Conservation (phyloP, 2,113 vertebrate species). For the Labrus mixtus region DNA sequence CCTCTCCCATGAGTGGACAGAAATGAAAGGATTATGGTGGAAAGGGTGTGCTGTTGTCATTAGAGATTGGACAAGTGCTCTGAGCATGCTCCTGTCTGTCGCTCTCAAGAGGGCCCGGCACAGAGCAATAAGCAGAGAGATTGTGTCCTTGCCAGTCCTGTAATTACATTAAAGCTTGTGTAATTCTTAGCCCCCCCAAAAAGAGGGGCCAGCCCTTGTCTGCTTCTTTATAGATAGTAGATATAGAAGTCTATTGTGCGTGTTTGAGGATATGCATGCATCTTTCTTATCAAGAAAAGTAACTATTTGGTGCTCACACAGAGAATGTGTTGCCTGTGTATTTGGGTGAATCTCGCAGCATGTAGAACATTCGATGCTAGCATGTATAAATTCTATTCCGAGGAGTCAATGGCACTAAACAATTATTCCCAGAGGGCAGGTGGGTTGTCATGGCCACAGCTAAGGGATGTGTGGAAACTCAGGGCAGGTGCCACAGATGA, state of each 20-base stretch:
- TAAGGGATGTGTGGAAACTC: conserved; percentile 51
- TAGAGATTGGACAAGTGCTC: conserved; percentile 79
- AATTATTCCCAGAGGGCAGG: conserved; percentile 50
- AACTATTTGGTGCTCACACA: neutral
- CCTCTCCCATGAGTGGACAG: conserved; percentile 57
- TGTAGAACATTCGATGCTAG: conserved; percentile 21
- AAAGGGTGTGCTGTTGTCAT: conserved; percentile 74
- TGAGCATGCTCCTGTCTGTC: conserved; percentile 56
- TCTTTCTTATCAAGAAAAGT: conserved; percentile 1
- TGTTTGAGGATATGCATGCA: neutral
- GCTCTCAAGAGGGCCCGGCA: conserved; percentile 61
- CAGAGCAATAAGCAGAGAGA: conserved; percentile 76
- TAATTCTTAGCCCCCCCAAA: conserved; percentile 63
- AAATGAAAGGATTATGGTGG: conserved; percentile 73
- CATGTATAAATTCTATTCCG: conserved; percentile 32
- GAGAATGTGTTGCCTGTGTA: neutral
- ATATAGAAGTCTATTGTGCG: neutral
- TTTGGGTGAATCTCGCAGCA: conserved; percentile 8
- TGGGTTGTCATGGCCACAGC: conserved; percentile 68
- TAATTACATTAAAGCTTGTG: conserved; percentile 81
- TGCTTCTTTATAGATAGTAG: conserved; percentile 11
- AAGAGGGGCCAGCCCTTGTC: conserved; percentile 20
- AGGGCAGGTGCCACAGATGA: conserved; percentile 54
- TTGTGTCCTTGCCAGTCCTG: conserved; percentile 78
- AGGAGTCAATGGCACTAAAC: conserved; percentile 51